These are phyloP conservation scores for Doris montereyensis DNA, from an alignment of 2,888 invertebrate species.

Conservation along the genomic window DNA sequence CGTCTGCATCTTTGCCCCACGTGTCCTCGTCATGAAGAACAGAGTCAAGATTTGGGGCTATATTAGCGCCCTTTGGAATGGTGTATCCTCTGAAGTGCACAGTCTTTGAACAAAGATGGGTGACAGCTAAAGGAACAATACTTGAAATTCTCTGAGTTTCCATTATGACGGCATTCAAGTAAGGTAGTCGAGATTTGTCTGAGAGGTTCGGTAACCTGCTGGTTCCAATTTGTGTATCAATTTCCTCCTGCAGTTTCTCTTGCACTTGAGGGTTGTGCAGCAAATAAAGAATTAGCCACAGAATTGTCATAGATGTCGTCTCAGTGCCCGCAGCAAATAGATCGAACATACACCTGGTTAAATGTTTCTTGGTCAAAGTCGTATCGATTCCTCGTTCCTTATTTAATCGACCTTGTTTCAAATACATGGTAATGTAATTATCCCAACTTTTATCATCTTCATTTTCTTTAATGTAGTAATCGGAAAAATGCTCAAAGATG, in stretches of 20 bases:
- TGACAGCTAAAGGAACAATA: conserved; percentile 48
- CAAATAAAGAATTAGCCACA: not conserved
- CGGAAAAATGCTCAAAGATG: not conserved
- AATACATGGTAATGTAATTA: not conserved
- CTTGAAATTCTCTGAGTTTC: conserved; percentile 57
- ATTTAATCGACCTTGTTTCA: not conserved
- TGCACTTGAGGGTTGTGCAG: not conserved
- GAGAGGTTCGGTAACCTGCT: conserved; percentile 45
- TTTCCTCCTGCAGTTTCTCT: conserved; percentile 45
- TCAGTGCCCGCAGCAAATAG: not conserved
- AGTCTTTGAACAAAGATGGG: conserved; percentile 47
- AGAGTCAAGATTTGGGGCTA: conserved; percentile 55
- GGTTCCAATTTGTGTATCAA: conserved; percentile 66
- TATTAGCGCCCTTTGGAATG: conserved; percentile 58
- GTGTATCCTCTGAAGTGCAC: conserved; percentile 54
- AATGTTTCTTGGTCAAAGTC: not conserved
- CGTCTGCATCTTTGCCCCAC: conserved; percentile 51
- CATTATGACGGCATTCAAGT: conserved; percentile 59
- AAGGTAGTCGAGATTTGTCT: conserved; percentile 48
- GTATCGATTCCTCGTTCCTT: not conserved
- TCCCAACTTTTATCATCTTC: too few relatives aligned
- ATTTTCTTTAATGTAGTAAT: not conserved
- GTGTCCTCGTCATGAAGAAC: conserved; percentile 51
- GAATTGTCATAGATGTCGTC: not conserved
- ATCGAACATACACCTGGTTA: not conserved